Conservation (phyloP, 2,113 vertebrate genomes). For the Baryphthengus martii region DNA sequence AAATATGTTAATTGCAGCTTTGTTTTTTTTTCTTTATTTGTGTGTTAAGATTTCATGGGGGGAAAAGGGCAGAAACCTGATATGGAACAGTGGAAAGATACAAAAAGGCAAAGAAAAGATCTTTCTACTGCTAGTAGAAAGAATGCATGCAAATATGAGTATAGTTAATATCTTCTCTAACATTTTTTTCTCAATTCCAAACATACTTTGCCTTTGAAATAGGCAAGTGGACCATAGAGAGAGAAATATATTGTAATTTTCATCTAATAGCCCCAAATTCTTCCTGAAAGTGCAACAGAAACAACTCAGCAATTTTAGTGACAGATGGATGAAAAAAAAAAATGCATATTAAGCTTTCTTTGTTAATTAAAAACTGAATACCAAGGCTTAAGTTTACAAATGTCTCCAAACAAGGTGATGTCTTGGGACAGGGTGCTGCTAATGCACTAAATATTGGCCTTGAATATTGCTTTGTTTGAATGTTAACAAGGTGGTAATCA, state of each 20-base stretch:
- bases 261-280: slow-evolving; percentile 59
- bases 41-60: neutral
- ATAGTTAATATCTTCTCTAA: neutral
- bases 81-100: neutral
- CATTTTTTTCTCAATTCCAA: slow-evolving; percentile 10
- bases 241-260: slow-evolving; percentile 59
- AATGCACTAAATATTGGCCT: neutral
- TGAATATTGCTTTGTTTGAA: neutral
- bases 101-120: neutral
- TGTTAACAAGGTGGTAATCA: slow-evolving; percentile 31
- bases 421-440: neutral
- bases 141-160: neutral
- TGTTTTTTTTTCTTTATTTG: neutral
- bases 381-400: slow-evolving; percentile 59
- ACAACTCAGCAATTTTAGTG: slow-evolving; percentile 72
- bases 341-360: slow-evolving; percentile 67
- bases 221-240: slow-evolving; percentile 40
- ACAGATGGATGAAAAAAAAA: slow-evolving; percentile 58
- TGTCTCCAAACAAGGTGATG: slow-evolving; percentile 26
- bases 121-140: neutral
- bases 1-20: neutral
- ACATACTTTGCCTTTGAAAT: slow-evolving; percentile 45
- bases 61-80: neutral
- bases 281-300: slow-evolving; percentile 66
- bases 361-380: slow-evolving; percentile 75